A percentile compares a stretch with the other conserved stretches of the same genome.
Conservation (phyloP, 2,888 invertebrate genomes). For the Allygus modestus region DNA sequence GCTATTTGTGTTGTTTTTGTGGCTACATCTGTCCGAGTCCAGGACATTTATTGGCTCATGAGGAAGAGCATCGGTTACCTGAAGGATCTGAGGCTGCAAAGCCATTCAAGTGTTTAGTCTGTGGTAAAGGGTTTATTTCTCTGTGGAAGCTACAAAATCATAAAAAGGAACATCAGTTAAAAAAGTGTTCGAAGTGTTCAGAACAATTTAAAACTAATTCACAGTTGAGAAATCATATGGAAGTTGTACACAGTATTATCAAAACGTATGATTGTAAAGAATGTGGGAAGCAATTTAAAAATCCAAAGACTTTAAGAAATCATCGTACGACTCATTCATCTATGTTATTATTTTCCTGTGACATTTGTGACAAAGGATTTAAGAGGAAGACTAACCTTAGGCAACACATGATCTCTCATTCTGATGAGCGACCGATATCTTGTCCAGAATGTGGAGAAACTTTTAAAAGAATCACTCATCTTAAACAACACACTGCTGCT, state of each 20-base stretch:
- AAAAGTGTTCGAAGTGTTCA: not conserved
- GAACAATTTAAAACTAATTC: not conserved
- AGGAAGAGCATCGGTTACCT: not conserved
- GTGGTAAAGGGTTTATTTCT: constrained; percentile 13
- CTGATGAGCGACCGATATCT: constrained; percentile 20
- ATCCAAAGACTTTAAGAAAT: not conserved
- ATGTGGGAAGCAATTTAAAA: not conserved
- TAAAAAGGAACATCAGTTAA: not conserved
- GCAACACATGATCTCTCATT: constrained; percentile 46
- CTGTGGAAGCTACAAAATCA: not conserved
- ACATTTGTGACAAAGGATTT: constrained; percentile 26
- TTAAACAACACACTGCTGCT: constrained; percentile 8
- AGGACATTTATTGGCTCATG: constrained; percentile 10
- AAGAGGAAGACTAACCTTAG: not conserved
- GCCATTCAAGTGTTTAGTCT: constrained; percentile 20
- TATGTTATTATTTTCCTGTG: not conserved
- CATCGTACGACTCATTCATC: not conserved
- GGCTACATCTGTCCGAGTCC: not conserved
- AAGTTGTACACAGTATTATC: constrained; percentile 1
- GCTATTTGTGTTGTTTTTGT: constrained; percentile 21
- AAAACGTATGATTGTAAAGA: not conserved
- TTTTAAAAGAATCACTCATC: constrained; percentile 34
- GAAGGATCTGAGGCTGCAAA: constrained; percentile 11
- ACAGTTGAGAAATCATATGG: constrained; percentile 8
- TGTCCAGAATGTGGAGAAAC: constrained; percentile 15